Conservation (phyloP, 2,113 vertebrate species). For the Dicerorhinus sumatrensis region DNA sequence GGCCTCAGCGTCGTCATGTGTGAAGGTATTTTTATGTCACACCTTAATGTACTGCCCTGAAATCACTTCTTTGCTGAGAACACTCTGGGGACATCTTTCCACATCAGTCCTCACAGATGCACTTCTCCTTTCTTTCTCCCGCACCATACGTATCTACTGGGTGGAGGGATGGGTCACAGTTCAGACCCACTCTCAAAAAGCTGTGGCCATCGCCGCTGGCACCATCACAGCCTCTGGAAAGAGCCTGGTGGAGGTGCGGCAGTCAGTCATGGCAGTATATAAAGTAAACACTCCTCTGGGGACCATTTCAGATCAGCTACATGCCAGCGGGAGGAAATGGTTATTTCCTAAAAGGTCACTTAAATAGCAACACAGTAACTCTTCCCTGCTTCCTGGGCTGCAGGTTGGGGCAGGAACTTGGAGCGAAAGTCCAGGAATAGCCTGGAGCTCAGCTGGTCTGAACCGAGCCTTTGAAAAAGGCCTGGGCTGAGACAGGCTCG, state of each 20-base stretch:
- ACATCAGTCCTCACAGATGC: no score
- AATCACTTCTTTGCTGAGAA: not conserved
- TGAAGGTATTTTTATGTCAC: no score
- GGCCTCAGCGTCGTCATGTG: rapidly evolving
- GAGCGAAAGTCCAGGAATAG: not conserved
- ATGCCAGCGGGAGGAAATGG: not conserved
- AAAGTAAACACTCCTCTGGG: not conserved
- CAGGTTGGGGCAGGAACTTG: not conserved
- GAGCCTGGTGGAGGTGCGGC: not conserved
- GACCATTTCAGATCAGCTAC: not conserved
- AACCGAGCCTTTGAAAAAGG: not conserved
- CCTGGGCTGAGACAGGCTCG: not conserved
- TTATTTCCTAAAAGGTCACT: slow-evolving; percentile 8
- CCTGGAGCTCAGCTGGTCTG: not conserved
- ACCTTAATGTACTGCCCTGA: not conserved
- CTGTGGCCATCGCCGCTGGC: not conserved
- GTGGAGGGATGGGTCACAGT: rapidly evolving
- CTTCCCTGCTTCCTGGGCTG: not conserved
- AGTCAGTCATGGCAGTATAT: no score
- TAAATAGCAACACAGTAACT: not conserved
- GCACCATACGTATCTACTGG: rapidly evolving
- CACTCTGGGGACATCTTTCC: not conserved
- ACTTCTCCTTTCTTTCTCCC: not conserved
- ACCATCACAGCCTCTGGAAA: not conserved
- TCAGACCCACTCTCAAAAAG: not conserved